Evolutionary conservation across 2,888 invertebrate species (phyloP).

Genomic region (Dascillus cervinus): DNA sequence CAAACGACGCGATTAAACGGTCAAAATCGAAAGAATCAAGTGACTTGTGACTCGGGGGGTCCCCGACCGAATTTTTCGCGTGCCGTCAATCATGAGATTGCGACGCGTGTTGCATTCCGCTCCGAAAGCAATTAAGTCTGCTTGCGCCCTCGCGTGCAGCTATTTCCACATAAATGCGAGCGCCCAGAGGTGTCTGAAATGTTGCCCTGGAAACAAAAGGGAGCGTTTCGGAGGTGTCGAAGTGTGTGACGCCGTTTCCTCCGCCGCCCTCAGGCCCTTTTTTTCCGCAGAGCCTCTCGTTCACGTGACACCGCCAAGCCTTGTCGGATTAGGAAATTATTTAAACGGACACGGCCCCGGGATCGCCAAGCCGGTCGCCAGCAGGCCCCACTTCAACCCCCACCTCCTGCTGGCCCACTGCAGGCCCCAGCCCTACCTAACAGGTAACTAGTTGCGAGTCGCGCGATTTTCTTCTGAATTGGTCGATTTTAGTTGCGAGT

Average conservation of each 20-base stretch:
- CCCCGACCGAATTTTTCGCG: too few species aligned
- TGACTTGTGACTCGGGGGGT: too few species aligned
- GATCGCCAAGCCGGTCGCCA: constrained; percentile 80
- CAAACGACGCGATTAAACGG: too few species aligned
- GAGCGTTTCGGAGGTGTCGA: constrained; percentile 35
- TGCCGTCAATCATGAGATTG: too few species aligned
- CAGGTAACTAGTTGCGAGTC: constrained; percentile 60
- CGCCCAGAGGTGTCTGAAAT: too few species aligned
- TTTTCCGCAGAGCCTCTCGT: constrained; percentile 35
- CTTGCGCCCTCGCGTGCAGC: too few species aligned
- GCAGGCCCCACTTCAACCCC: constrained; percentile 65
- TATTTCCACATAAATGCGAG: too few species aligned
- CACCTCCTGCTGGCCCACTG: constrained; percentile 79
- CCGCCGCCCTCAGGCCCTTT: constrained; percentile 25
- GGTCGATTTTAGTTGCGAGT: neutral
- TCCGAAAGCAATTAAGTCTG: too few species aligned
- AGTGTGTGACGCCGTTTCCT: constrained; percentile 38
- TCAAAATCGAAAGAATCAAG: too few species aligned
- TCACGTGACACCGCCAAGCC: constrained; percentile 40
- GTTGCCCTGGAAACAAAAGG: constrained; percentile 22
- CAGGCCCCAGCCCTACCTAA: constrained; percentile 72
- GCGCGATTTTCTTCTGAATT: neutral
- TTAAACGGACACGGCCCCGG: constrained; percentile 49
- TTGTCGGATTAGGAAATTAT: constrained; percentile 39
- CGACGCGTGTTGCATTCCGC: too few species aligned